Conservation (phyloP, 2,888 invertebrate species). For the Tuberolachnus salignus region DNA sequence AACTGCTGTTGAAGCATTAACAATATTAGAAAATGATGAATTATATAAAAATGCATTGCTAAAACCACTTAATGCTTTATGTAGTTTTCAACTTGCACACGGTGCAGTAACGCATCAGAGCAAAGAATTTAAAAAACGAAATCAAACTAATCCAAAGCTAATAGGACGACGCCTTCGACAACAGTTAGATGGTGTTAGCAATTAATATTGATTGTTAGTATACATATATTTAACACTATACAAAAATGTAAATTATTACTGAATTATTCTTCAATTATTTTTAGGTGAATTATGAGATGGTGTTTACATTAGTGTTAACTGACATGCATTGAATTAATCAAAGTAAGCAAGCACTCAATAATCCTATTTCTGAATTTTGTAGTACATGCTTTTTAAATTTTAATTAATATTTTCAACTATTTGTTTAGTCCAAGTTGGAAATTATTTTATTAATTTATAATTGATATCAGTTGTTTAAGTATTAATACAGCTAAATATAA, state of each 20-base stretch:
- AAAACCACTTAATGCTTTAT: constrained; percentile 80
- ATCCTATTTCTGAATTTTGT: too few relatives aligned
- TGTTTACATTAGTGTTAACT: too few relatives aligned
- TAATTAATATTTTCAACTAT: too few relatives aligned
- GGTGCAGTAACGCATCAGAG: constrained; percentile 94
- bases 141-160: constrained; percentile 77
- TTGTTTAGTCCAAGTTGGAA: too few relatives aligned
- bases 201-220: background rate
- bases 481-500: too few relatives aligned
- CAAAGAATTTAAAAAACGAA: constrained; percentile 84
- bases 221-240: background rate
- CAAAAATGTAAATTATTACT: background rate
- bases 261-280: too few relatives aligned
- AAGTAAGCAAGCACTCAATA: too few relatives aligned
- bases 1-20: constrained; percentile 80
- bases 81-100: constrained; percentile 84
- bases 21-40: constrained; percentile 75
- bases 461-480: too few relatives aligned
- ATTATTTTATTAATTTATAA: too few relatives aligned
- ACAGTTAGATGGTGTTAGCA: constrained; percentile 62
- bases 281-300: too few relatives aligned
- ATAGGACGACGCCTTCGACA: constrained; percentile 77
- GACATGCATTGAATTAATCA: too few relatives aligned
- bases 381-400: too few relatives aligned
- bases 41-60: constrained; percentile 73